Percentiles rank a stretch among this genome's conserved stretches.
These are phyloP conservation scores for Phoebastria nigripes DNA, from an alignment of 2,797 vertebrate species.

Conservation along the genomic window DNA sequence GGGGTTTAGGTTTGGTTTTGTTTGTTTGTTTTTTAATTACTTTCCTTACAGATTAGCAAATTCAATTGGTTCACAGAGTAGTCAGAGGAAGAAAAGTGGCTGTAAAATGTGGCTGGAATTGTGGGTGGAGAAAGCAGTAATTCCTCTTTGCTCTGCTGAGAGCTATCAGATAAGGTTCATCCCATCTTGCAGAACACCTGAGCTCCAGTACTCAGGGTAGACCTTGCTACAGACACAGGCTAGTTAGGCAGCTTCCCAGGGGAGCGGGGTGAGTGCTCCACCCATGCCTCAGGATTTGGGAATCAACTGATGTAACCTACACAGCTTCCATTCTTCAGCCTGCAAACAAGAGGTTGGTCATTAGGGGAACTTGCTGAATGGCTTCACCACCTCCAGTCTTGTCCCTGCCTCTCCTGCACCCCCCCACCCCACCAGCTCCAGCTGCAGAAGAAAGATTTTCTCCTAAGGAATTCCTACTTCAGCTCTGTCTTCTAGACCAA, in stretches of 20 bases:
- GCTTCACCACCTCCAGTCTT: background rate
- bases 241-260: background rate
- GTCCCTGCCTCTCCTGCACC: background rate
- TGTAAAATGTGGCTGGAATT: conserved; percentile 3
- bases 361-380: background rate
- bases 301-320: background rate
- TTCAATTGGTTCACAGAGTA: background rate
- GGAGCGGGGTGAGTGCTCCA: background rate
- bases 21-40: background rate
- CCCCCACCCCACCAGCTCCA: background rate
- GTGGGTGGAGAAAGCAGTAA: background rate
- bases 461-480: background rate
- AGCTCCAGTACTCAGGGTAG: background rate
- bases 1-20: background rate
- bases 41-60: background rate
- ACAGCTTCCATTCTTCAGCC: background rate
- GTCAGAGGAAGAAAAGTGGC: background rate
- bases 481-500: background rate
- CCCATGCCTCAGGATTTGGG: background rate
- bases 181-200: background rate
- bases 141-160: background rate
- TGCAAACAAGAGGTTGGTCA: background rate
- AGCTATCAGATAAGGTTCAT: conserved; percentile 7
- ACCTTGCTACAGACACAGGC: background rate
- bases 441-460: background rate